Percentiles rank a stretch among this genome's conserved stretches.
These are phyloP conservation scores for Protosalanx chinensis DNA, from an alignment of 2,797 vertebrate species.

Conservation along the genomic window DNA sequence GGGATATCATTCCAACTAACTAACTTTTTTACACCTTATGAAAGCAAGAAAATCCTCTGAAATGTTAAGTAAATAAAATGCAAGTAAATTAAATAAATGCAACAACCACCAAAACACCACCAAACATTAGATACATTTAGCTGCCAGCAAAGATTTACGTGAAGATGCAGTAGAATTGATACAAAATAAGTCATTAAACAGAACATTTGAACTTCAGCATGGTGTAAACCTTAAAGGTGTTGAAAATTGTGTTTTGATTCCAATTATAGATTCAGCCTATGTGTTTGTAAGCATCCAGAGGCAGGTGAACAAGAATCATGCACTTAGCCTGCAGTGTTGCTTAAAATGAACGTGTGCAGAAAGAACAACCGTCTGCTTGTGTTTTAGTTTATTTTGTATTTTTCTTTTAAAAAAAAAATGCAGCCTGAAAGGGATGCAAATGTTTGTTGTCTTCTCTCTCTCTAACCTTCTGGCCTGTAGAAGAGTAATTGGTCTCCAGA, in stretches of 20 bases:
- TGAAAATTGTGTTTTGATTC: constrained; percentile 3
- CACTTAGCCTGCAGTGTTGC: not conserved
- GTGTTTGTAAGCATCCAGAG: constrained; percentile 2
- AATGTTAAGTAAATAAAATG: not conserved
- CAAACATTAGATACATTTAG: not conserved
- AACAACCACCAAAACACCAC: not conserved
- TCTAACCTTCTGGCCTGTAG: constrained; percentile 40
- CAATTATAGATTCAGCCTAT: too few relatives aligned
- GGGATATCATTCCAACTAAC: not conserved
- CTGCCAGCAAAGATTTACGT: too few relatives aligned
- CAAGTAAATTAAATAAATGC: not conserved
- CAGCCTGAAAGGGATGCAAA: constrained; percentile 18
- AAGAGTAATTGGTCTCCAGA: constrained; percentile 45
- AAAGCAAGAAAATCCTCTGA: not conserved
- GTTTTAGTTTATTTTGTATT: constrained; percentile 16
- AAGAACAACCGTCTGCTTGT: constrained; percentile 5
- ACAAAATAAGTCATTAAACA: too few relatives aligned
- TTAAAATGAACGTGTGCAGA: constrained; percentile 12
- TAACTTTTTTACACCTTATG: not conserved
- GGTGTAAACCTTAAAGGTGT: not conserved
- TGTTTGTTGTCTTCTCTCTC: constrained; percentile 20
- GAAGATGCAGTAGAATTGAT: too few relatives aligned
- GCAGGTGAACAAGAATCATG: constrained; percentile 29
- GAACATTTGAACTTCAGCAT: not conserved
- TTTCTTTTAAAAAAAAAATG: not conserved